Conservation (phyloP, 1,140 invertebrate species). For the Orchestia grillus region DNA sequence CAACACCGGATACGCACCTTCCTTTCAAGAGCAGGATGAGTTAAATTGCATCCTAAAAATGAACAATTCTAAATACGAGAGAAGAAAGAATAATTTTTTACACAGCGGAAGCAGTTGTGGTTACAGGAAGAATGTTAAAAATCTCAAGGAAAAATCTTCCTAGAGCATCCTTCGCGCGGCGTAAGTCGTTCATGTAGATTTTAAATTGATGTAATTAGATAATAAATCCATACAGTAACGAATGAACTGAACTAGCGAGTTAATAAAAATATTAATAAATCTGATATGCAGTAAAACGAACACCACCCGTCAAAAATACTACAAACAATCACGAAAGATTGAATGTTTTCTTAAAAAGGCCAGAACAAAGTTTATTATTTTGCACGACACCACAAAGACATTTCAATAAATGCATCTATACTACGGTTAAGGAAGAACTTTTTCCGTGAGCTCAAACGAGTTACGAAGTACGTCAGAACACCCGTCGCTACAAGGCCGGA, state of each 20-base stretch:
- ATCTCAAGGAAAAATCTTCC: neutral
- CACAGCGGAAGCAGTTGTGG: neutral
- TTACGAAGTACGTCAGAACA: neutral
- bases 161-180: neutral
- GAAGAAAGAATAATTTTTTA: neutral
- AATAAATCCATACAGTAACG: too few relatives aligned
- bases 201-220: too few relatives aligned
- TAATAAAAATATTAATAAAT: neutral
- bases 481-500: neutral
- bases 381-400: neutral
- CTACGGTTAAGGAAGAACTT: neutral
- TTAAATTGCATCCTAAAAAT: neutral
- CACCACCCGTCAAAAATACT: neutral
- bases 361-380: too few relatives aligned
- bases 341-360: too few relatives aligned
- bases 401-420: neutral
- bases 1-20: neutral
- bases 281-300: neutral
- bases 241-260: neutral
- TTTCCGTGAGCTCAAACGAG: neutral
- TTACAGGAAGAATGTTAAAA: neutral
- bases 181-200: neutral
- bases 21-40: constrained; percentile 6
- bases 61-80: neutral
- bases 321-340: neutral